Percentiles rank a stretch among this genome's conserved stretches.
These are phyloP conservation scores for Rhingia campestris DNA, from an alignment of 2,888 invertebrate species.

Conservation along the genomic window DNA sequence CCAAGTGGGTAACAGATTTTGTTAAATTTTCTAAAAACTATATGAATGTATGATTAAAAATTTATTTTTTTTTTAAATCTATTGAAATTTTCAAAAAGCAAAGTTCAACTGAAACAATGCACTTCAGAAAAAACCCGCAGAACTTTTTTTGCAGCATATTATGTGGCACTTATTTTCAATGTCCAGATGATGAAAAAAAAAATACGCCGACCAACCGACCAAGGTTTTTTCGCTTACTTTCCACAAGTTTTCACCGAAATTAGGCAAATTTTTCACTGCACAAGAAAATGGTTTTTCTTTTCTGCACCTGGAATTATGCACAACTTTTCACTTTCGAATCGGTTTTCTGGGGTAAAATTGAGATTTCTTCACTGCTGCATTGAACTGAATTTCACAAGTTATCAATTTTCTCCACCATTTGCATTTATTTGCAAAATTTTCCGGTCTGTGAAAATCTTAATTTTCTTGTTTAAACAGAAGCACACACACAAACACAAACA, in stretches of 20 bases:
- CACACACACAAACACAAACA: neutral
- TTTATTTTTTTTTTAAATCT: too few species aligned
- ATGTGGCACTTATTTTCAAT: conserved; percentile 22
- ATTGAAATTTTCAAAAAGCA: neutral
- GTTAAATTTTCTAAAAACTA: too few species aligned
- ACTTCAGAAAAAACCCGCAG: conserved; percentile 6
- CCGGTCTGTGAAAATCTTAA: neutral
- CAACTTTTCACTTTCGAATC: conserved; percentile 8
- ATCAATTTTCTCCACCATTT: neutral
- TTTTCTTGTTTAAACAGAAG: neutral
- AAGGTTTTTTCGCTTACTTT: conserved; percentile 7
- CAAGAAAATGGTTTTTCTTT: neutral
- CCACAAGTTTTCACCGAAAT: conserved; percentile 33
- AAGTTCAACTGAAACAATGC: neutral
- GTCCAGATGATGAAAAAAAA: conserved; percentile 20
- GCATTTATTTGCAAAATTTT: neutral
- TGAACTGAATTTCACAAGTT: neutral
- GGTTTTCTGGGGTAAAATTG: neutral
- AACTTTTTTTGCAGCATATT: conserved; percentile 34
- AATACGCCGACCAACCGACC: conserved; percentile 44
- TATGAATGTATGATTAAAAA: too few species aligned
- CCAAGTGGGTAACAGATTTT: too few species aligned
- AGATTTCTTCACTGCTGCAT: neutral
- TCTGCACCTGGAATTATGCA: conserved; percentile 25
- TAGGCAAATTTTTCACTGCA: neutral